Percentiles rank a stretch among this genome's conserved stretches.
These are phyloP conservation scores for Nineta flava DNA, from an alignment of 2,888 invertebrate species.

Conservation along the genomic window DNA sequence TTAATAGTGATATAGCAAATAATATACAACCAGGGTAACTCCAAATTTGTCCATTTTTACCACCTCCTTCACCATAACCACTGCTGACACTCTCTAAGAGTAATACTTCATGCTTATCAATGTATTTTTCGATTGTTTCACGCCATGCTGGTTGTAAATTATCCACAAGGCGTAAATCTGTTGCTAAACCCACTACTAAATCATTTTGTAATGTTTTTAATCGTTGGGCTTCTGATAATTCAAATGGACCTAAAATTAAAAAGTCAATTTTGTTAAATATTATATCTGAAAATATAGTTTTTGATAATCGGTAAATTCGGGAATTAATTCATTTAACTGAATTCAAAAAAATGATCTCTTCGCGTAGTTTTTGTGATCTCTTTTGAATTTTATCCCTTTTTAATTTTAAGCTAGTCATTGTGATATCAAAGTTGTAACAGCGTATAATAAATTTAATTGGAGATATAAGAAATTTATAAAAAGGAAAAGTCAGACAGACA, in stretches of 20 bases:
- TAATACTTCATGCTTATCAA: slow-evolving; percentile 37
- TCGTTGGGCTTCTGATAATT: slow-evolving; percentile 34
- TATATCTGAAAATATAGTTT: not conserved
- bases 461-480: no score
- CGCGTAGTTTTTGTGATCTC: no score
- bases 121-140: slow-evolving; percentile 37
- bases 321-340: no score
- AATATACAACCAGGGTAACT: slow-evolving; percentile 49
- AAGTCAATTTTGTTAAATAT: slow-evolving; percentile 1
- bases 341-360: no score
- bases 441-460: no score
- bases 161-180: slow-evolving; percentile 41
- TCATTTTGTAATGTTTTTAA: slow-evolving; percentile 41
- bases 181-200: slow-evolving; percentile 44
- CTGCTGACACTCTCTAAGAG: slow-evolving; percentile 37
- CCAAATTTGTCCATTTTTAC: slow-evolving; percentile 44
- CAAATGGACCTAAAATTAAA: slow-evolving; percentile 36
- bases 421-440: no score
- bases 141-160: slow-evolving; percentile 41
- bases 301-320: no score
- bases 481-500: no score
- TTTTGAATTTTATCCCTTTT: no score
- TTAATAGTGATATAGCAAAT: slow-evolving; percentile 51
- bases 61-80: slow-evolving; percentile 34
- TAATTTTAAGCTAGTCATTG: no score